phyloP scores from a whole-genome alignment of 2,797 vertebrate genomes.

The Triplophysa yarkandensis region DNA sequence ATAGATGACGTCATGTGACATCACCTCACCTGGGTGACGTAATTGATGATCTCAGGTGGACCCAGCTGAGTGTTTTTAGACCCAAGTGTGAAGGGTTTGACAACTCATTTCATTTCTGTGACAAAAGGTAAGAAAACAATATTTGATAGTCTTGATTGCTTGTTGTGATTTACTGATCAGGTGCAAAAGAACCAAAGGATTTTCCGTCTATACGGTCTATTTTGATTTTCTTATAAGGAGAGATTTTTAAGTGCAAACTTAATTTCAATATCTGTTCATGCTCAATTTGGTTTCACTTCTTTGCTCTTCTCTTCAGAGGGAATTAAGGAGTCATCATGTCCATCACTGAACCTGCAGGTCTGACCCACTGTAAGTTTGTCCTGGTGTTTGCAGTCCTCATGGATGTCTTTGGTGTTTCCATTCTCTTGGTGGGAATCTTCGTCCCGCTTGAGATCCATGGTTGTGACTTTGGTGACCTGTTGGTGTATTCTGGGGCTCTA shows the following conservation, averaged over 20 bases:
- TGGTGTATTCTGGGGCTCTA: slow-evolving; percentile 85
- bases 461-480: slow-evolving; percentile 85
- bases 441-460: slow-evolving; percentile 81
- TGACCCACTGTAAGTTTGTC: slow-evolving; percentile 83
- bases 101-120: background rate
- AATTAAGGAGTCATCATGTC: slow-evolving; percentile 68
- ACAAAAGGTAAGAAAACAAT: slow-evolving; percentile 2
- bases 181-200: no score
- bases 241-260: background rate
- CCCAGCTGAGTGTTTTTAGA: background rate
- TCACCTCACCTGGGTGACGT: slow-evolving; percentile 6
- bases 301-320: background rate
- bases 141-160: background rate
- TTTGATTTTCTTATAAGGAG: no score
- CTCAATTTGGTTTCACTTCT: background rate
- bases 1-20: background rate
- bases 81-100: background rate
- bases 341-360: slow-evolving; percentile 61
- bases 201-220: no score
- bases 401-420: slow-evolving; percentile 80
- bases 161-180: background rate
- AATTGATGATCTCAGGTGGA: background rate
- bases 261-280: background rate
- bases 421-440: slow-evolving; percentile 84
- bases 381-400: slow-evolving; percentile 82